Conservation (phyloP, 2,797 vertebrate genomes). For the Dendrocincla tyrannina region DNA sequence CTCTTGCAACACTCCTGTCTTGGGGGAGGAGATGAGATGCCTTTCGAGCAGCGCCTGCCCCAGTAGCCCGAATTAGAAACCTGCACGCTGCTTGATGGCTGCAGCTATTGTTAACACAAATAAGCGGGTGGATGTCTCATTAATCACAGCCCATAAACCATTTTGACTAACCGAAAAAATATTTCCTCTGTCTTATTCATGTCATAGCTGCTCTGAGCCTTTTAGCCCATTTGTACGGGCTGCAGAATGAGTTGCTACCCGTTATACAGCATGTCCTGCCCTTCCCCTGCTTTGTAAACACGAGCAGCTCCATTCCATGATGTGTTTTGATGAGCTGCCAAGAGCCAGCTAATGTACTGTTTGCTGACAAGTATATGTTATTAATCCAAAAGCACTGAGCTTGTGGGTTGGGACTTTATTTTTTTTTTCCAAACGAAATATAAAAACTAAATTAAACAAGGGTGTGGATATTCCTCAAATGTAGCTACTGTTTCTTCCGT, state of each 20-base stretch:
- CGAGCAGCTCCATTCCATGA: constrained; percentile 68
- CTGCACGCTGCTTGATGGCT: not conserved
- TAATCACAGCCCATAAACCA: constrained; percentile 49
- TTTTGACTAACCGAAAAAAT: constrained; percentile 55
- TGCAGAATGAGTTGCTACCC: constrained; percentile 58
- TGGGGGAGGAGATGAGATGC: not conserved
- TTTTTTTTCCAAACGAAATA: constrained; percentile 8
- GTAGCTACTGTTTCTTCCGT: constrained; percentile 66
- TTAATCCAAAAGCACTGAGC: constrained; percentile 63
- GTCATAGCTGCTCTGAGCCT: not conserved
- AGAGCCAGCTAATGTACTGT: constrained; percentile 77
- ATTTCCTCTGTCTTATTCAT: constrained; percentile 50
- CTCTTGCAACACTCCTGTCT: not conserved
- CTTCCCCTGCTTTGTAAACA: constrained; percentile 72
- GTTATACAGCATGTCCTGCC: constrained; percentile 56
- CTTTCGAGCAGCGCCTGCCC: not conserved
- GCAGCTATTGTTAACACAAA: constrained; percentile 9
- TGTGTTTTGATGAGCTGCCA: constrained; percentile 76
- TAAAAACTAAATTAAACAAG: constrained; percentile 69
- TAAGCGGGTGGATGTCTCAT: constrained; percentile 27
- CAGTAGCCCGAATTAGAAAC: not conserved
- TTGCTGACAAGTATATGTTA: constrained; percentile 78
- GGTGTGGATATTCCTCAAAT: constrained; percentile 46
- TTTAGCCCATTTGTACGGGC: constrained; percentile 10
- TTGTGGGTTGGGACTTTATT: constrained; percentile 46